Evolutionary conservation across 2,888 invertebrate genomes (phyloP), one percentile per base, ranked within the genome.

Genomic region (Dasypogon diadema): DNA sequence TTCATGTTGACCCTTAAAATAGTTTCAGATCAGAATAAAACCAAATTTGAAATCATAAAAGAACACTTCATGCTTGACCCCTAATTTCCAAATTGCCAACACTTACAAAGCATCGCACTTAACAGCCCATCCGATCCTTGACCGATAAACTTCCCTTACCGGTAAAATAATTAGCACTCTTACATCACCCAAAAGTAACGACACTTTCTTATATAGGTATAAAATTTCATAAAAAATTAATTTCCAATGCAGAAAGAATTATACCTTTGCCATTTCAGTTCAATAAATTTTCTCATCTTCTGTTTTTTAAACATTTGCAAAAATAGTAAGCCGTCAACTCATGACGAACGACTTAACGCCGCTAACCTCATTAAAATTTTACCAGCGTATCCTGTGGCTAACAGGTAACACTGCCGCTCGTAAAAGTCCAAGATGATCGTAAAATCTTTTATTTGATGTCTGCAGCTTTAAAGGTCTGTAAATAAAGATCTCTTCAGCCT

Each of bases 371-470:
- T 70, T 70, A 70, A 70, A 70, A 70, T 54, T 34, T 70, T 51
- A 42, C 26, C 30, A 46, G 34, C 54, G 54, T 30, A 54, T 70
- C 70, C 54, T 70, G 70, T n/a, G 34, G 70, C 51, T 18, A 54
- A 51, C 70, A 34, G 51, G 30, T 70, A 54, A 51, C 54, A 54
- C 30, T 70, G 70, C 30, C 24, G 70, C 24, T 30, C 70, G 54
- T 70, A 70, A 70, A 70, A 70, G 70, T 70, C 70, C 34, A 70
- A 54, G 70, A 30, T 21, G 70, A 54, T 34, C 54, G 34, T 70
- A 70, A 70, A 70, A 51, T 70, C 30, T 70, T 70, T 70, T 70
- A 70, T 70, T 70, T 70, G 70, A 70, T 70, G 70, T 70, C 70
- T 70, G 70, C 70, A 51, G 30, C 30, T 34, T 54, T 34, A 34